A percentile compares a stretch with the other conserved stretches of the same genome.
Conservation (phyloP, 1,140 invertebrate genomes). For the Euborellia annulipes region DNA sequence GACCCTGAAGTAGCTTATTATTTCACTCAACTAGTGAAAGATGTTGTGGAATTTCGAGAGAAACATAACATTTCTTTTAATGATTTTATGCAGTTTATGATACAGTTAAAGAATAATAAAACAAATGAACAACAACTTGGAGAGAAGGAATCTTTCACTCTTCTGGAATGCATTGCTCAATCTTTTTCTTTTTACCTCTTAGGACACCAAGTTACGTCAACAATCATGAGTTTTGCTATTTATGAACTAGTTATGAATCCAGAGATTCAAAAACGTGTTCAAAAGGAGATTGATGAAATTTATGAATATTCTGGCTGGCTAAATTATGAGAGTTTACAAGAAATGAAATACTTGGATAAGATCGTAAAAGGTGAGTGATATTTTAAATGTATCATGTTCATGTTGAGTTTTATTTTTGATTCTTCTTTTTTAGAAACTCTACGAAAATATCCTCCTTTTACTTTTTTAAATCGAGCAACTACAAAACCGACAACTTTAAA, state of each 20-base stretch:
- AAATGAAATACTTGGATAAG: slow-evolving; percentile 24
- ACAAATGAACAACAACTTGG: neutral
- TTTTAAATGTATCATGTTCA: too few relatives aligned
- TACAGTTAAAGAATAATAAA: neutral
- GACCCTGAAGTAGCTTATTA: slow-evolving; percentile 8
- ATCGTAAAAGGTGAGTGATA: slow-evolving; percentile 16
- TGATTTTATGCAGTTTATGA: slow-evolving; percentile 2
- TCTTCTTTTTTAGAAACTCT: slow-evolving; percentile 4
- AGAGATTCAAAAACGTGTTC: slow-evolving; percentile 22
- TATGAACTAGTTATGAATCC: too few relatives aligned
- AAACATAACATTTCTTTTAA: neutral
- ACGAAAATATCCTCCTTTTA: slow-evolving; percentile 1
- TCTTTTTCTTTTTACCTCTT: neutral
- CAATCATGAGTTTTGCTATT: neutral
- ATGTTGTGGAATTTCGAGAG: neutral
- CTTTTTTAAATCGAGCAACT: neutral
- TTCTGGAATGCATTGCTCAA: too few relatives aligned
- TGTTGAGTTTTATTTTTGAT: too few relatives aligned
- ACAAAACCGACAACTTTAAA: neutral
- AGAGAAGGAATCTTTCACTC: neutral
- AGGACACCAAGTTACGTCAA: neutral
- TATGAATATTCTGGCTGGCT: slow-evolving; percentile 15
- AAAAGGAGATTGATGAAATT: slow-evolving; percentile 23
- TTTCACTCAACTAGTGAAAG: neutral
- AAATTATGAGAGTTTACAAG: slow-evolving; percentile 20